phyloP scores from a whole-genome alignment of 2,113 vertebrate genomes.

The Oenanthe melanoleuca region DNA sequence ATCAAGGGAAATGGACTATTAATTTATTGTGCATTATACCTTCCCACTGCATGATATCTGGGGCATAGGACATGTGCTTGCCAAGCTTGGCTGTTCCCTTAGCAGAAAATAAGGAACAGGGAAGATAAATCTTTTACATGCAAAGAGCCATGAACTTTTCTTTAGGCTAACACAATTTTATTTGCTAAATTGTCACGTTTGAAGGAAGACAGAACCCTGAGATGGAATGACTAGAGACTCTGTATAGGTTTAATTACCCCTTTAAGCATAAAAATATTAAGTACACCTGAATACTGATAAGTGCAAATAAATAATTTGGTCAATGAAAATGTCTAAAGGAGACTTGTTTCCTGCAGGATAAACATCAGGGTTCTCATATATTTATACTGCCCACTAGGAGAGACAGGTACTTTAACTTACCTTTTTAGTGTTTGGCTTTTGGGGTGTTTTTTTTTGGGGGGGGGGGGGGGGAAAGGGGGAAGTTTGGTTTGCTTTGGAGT shows the following conservation, averaged over 20 bases:
- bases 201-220: neutral
- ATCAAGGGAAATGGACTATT: neutral
- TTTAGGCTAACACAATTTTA: neutral
- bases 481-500: neutral
- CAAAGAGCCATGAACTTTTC: neutral
- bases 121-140: neutral
- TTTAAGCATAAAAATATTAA: constrained; percentile 9
- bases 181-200: neutral
- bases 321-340: neutral
- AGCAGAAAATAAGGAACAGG: neutral
- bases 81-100: neutral
- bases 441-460: accelerated
- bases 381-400: neutral
- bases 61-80: neutral
- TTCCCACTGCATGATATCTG: neutral
- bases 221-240: neutral
- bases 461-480: accelerated
- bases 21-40: neutral
- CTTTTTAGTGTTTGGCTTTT: neutral
- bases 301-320: constrained; percentile 15
- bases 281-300: constrained; percentile 11
- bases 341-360: neutral
- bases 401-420: neutral
- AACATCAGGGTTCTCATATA: neutral
- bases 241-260: constrained; percentile 22